A percentile compares a stretch with the other conserved stretches of the same genome.
These are phyloP conservation scores for Clamator glandarius DNA, from an alignment of 2,797 vertebrate genomes.

Conservation along the genomic window DNA sequence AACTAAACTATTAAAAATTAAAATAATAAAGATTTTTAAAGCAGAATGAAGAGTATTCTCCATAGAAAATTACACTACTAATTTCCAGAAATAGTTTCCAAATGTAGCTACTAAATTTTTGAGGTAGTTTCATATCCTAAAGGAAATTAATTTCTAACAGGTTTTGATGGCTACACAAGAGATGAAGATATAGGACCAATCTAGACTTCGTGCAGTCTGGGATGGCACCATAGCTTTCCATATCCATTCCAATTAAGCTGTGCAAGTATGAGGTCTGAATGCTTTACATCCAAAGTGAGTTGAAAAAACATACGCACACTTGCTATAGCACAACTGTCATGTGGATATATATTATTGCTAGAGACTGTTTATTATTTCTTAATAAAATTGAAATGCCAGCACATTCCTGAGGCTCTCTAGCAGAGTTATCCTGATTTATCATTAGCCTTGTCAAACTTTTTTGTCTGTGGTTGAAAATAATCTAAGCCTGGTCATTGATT, in stretches of 20 bases:
- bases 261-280: neutral
- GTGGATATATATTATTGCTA: neutral
- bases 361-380: conserved; percentile 8
- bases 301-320: neutral
- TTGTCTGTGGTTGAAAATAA: conserved; percentile 59
- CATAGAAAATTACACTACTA: neutral
- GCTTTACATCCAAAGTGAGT: neutral
- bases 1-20: neutral
- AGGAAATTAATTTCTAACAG: neutral
- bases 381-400: conserved; percentile 21
- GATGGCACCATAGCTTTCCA: neutral
- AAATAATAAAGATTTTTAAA: neutral
- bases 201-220: neutral
- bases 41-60: neutral
- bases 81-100: neutral
- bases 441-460: conserved; percentile 59
- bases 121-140: neutral
- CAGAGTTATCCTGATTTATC: conserved; percentile 69
- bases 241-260: neutral
- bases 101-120: neutral
- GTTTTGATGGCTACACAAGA: neutral
- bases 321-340: neutral
- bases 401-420: neutral
- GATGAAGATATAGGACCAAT: neutral
- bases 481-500: conserved; percentile 55